Conservation (phyloP, 2,797 vertebrate genomes). For the Echiichthys vipera region DNA sequence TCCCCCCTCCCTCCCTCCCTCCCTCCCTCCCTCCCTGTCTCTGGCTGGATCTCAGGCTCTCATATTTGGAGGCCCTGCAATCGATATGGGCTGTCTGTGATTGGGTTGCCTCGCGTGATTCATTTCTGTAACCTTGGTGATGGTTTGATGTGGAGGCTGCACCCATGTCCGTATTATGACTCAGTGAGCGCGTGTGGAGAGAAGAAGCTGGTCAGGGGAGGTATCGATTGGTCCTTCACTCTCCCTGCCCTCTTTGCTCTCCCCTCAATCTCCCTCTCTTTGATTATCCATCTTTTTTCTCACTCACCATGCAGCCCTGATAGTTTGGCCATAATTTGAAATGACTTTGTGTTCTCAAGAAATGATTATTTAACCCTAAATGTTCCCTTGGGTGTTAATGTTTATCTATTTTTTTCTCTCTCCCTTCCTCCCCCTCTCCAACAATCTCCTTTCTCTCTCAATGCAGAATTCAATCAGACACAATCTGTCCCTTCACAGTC, state of each 20-base stretch:
- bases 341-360: slow-evolving; percentile 70
- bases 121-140: slow-evolving; percentile 87
- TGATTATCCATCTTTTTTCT: slow-evolving; percentile 63
- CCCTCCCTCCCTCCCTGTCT: slow-evolving; percentile 45
- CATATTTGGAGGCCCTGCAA: slow-evolving; percentile 80
- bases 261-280: slow-evolving; percentile 56
- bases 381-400: slow-evolving; percentile 60
- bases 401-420: slow-evolving; percentile 45
- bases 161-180: slow-evolving; percentile 81
- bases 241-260: slow-evolving; percentile 66
- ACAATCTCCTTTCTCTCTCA: slow-evolving; percentile 32
- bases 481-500: slow-evolving; percentile 96
- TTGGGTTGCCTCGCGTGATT: slow-evolving; percentile 84
- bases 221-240: slow-evolving; percentile 81
- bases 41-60: slow-evolving; percentile 74
- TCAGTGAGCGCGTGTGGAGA: slow-evolving; percentile 77
- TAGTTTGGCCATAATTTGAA: slow-evolving; percentile 67
- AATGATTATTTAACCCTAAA: slow-evolving; percentile 72
- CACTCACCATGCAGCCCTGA: slow-evolving; percentile 42
- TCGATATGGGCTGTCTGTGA: slow-evolving; percentile 84
- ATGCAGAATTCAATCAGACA: slow-evolving; percentile 96
- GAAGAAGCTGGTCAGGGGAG: slow-evolving; percentile 74
- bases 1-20: slow-evolving; percentile 17
- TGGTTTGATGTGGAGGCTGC: slow-evolving; percentile 84
- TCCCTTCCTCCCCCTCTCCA: slow-evolving; percentile 4